Percentiles rank a stretch among this genome's conserved stretches.
Evolutionary conservation across 2,113 vertebrate species (phyloP).

Genomic region (Cyanoliseus patagonus): DNA sequence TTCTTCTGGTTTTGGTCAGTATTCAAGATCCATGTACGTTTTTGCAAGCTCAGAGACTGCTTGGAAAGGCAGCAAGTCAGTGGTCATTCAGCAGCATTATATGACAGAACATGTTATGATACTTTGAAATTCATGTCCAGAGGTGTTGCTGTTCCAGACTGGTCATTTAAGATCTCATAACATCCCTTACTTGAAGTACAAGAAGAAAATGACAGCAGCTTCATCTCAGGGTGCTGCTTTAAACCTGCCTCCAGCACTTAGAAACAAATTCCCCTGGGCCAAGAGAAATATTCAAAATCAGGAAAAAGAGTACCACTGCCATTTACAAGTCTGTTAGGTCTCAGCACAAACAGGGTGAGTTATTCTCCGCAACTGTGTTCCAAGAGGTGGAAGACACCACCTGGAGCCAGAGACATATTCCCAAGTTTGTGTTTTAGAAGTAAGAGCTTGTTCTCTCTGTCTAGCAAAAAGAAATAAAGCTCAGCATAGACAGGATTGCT

Average conservation of each 20-base stretch:
- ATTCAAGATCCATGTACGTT: not conserved
- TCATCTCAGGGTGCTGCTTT: not conserved
- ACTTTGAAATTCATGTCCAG: not conserved
- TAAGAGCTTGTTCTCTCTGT: not conserved
- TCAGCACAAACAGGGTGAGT: rapidly evolving
- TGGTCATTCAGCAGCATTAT: not conserved
- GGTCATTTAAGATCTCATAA: not conserved
- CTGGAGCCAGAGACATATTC: not conserved
- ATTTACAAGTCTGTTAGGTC: not conserved
- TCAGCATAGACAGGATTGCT: not conserved
- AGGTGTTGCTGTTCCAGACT: not conserved
- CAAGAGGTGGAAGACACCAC: not conserved
- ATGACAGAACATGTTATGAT: too few relatives aligned
- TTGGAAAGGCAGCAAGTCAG: not conserved
- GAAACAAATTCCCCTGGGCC: not conserved
- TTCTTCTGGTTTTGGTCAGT: not conserved
- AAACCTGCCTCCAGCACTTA: not conserved
- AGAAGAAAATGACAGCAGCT: not conserved
- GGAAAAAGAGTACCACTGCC: not conserved
- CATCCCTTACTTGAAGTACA: not conserved
- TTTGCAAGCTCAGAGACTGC: not conserved
- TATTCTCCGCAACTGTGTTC: not conserved
- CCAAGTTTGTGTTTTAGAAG: not conserved
- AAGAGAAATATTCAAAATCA: not conserved
- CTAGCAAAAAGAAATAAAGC: not conserved